These are phyloP conservation scores for Arenaria interpres DNA, from an alignment of 2,113 vertebrate genomes.

Conservation along the genomic window DNA sequence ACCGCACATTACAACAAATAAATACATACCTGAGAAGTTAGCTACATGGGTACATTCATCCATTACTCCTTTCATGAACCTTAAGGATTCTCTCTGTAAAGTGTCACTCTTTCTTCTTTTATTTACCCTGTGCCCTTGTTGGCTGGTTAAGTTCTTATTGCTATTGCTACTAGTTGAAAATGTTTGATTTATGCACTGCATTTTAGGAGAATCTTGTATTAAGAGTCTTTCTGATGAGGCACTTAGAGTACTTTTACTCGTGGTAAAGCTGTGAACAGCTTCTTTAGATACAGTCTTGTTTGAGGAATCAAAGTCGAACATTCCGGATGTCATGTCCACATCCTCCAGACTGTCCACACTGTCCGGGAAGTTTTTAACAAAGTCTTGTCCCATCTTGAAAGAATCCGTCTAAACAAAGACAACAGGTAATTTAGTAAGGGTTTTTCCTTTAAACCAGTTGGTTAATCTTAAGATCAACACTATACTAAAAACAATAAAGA, in stretches of 20 bases:
- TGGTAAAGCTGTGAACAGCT: constrained; percentile 49
- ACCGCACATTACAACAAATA: not conserved
- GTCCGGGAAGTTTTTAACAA: constrained; percentile 77
- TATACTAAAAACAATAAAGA: not conserved
- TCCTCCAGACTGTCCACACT: constrained; percentile 71
- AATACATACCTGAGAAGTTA: constrained; percentile 91
- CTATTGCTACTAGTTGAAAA: constrained; percentile 73
- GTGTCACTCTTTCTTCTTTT: constrained; percentile 68
- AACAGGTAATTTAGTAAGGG: not conserved
- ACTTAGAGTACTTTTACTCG: constrained; percentile 53
- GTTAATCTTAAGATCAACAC: not conserved
- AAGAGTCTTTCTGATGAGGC: constrained; percentile 64
- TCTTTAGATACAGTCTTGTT: constrained; percentile 34
- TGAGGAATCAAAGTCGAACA: constrained; percentile 67
- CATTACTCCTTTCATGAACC: constrained; percentile 99
- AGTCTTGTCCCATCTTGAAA: constrained; percentile 90
- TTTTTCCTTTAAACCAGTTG: not conserved
- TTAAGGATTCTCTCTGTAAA: constrained; percentile 86
- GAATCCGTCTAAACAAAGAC: constrained; percentile 86
- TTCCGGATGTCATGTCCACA: constrained; percentile 71
- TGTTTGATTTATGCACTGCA: constrained; percentile 67
- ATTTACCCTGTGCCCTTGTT: constrained; percentile 24
- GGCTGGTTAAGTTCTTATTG: constrained; percentile 29
- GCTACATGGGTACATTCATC: constrained; percentile 98
- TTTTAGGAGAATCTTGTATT: constrained; percentile 62